phyloP scores from a whole-genome alignment of 2,113 vertebrate genomes.

The Helogale parvula region DNA sequence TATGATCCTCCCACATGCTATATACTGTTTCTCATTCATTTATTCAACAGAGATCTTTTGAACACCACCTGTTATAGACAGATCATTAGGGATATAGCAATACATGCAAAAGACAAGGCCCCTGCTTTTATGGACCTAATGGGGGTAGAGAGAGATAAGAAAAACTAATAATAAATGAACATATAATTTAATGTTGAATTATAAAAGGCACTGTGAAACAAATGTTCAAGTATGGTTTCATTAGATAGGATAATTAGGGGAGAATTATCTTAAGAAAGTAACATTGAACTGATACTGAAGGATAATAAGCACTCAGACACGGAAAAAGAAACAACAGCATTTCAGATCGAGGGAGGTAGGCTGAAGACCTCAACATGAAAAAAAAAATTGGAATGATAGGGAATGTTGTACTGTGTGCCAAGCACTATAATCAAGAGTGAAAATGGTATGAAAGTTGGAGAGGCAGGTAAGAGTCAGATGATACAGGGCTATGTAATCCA shows the following conservation, averaged over 20 bases:
- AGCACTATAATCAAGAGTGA: not conserved
- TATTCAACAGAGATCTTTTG: not conserved
- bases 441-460: not conserved
- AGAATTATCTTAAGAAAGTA: not conserved
- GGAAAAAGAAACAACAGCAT: not conserved
- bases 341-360: not conserved
- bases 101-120: not conserved
- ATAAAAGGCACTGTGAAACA: not conserved
- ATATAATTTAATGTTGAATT: not conserved
- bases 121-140: not conserved
- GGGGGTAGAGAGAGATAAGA: not conserved
- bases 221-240: not conserved
- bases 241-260: not conserved
- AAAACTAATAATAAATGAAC: not conserved
- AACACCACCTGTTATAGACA: not conserved
- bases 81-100: not conserved
- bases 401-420: not conserved
- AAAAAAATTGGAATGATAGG: not conserved
- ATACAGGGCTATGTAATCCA: not conserved
- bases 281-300: not conserved
- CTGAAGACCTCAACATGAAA: not conserved
- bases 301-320: not conserved
- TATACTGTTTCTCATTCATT: not conserved
- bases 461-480: not conserved
- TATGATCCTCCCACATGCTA: not conserved